These are phyloP conservation scores for Phalacrocorax carbo DNA, from an alignment of 2,113 vertebrate species.

Conservation along the genomic window DNA sequence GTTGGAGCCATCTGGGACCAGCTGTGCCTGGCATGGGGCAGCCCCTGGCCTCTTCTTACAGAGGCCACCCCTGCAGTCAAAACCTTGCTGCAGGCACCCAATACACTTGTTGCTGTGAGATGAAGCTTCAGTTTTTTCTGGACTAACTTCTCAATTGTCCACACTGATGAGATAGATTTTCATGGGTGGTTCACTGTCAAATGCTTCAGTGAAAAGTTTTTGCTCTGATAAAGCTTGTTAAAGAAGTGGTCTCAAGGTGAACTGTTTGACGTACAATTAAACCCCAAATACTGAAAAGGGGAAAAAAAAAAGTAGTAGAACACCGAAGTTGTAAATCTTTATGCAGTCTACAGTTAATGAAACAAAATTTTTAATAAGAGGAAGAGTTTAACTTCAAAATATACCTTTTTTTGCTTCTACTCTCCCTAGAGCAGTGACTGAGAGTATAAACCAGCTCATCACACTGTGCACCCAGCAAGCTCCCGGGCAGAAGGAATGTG, in stretches of 20 bases:
- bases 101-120: not conserved
- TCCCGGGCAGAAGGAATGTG: conserved; percentile 97
- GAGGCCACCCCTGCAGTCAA: not conserved
- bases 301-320: not conserved
- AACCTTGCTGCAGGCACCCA: not conserved
- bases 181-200: not conserved
- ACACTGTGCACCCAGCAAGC: conserved; percentile 98
- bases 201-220: not conserved
- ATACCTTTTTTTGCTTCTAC: not conserved
- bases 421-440: conserved; percentile 91
- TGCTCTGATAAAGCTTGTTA: not conserved
- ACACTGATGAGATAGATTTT: not conserved
- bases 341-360: not conserved
- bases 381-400: not conserved
- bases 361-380: not conserved
- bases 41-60: not conserved
- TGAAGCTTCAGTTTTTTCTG: not conserved
- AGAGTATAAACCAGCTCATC: conserved; percentile 99
- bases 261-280: not conserved
- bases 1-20: not conserved
- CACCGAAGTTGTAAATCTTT: not conserved
- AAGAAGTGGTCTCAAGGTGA: not conserved
- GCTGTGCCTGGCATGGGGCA: not conserved
- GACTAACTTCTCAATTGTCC: not conserved
- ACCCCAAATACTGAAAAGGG: not conserved